Percentiles rank a stretch among this genome's conserved stretches.
Conservation (phyloP, 2,888 invertebrate genomes). For the Cenopis cana region DNA sequence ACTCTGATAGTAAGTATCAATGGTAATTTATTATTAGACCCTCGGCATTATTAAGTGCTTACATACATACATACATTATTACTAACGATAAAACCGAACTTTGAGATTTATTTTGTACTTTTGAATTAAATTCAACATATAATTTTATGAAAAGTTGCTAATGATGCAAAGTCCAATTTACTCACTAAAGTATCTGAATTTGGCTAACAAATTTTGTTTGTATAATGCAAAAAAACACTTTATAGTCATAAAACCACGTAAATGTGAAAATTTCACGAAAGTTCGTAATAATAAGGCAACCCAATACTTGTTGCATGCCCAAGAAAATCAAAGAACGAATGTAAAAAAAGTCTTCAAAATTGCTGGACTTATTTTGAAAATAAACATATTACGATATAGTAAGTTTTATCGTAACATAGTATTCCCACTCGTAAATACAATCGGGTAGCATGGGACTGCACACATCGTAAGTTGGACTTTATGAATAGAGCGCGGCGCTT, state of each 20-base stretch:
- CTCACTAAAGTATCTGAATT: neutral
- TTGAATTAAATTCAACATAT: no score
- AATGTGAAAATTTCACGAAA: neutral
- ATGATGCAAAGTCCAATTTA: neutral
- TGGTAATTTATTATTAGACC: neutral
- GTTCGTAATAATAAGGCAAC: neutral
- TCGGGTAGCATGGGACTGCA: neutral
- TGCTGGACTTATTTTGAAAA: neutral
- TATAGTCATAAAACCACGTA: neutral
- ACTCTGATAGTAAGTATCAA: neutral
- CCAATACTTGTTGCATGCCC: neutral
- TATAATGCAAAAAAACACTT: neutral
- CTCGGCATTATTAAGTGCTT: no score
- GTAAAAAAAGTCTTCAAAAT: neutral
- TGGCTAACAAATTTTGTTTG: neutral
- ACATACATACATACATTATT: no score
- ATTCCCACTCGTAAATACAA: neutral
- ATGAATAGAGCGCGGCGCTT: slow-evolving; percentile 23
- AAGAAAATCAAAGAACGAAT: neutral
- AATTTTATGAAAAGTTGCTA: neutral
- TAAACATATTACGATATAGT: neutral
- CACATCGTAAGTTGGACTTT: slow-evolving; percentile 6
- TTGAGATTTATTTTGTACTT: no score
- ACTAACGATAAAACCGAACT: no score
- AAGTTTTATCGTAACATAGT: neutral